Percentiles rank a stretch among this genome's conserved stretches.
phyloP scores from a whole-genome alignment of 2,797 vertebrate species.

The Epinephelus awoara region DNA sequence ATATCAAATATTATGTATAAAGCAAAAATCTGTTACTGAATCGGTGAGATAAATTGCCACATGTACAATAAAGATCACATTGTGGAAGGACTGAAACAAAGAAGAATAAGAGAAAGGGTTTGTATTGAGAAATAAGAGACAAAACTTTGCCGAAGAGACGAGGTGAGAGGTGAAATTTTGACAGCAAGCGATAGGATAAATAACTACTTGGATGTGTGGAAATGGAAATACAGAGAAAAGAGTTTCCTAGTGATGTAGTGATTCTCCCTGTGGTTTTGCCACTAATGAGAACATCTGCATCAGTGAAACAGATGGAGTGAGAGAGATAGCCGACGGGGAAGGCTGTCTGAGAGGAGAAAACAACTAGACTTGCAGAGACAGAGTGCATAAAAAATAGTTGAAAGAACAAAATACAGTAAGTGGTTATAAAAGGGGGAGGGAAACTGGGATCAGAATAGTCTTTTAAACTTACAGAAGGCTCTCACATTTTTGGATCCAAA shows the following conservation, averaged over 20 bases:
- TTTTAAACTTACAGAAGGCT: neutral
- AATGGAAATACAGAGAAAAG: slow-evolving; percentile 41
- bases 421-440: slow-evolving; percentile 26
- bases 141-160: slow-evolving; percentile 5
- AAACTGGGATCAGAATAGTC: neutral
- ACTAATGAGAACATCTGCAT: slow-evolving; percentile 82
- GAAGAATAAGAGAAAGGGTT: neutral
- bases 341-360: slow-evolving; percentile 50
- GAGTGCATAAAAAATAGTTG: slow-evolving; percentile 4
- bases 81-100: neutral
- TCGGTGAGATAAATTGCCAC: neutral
- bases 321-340: slow-evolving; percentile 54
- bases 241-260: slow-evolving; percentile 52
- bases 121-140: neutral
- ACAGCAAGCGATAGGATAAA: slow-evolving; percentile 40
- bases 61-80: neutral
- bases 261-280: slow-evolving; percentile 65
- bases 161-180: slow-evolving; percentile 38
- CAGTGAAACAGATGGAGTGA: slow-evolving; percentile 60
- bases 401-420: slow-evolving; percentile 46
- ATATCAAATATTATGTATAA: slow-evolving; percentile 2
- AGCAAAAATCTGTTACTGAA: neutral
- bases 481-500: neutral
- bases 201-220: slow-evolving; percentile 47
- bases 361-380: slow-evolving; percentile 25